Evolutionary conservation across 2,797 vertebrate genomes (phyloP), one percentile per base, ranked within the genome.

Genomic region (Malacoctenus gilli): DNA sequence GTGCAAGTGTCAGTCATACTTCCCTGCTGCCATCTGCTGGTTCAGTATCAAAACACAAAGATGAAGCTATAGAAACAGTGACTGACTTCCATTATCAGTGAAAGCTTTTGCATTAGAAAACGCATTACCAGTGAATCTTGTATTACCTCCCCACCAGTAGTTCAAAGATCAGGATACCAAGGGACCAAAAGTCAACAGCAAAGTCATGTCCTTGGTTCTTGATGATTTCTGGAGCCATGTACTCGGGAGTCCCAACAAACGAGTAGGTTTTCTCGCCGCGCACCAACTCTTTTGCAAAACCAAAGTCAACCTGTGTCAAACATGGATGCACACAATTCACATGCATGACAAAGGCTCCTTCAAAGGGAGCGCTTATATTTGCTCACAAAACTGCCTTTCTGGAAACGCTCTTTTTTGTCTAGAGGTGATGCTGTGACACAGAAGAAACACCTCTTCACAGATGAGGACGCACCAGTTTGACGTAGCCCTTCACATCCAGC

Each of bases 131-230:
- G n/a, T n/a, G n/a, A n/a, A n/a, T n/a, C n/a, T n/a, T n/a, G 3
- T 8, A 0, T 56, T 79, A 93, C 91, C 91, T 92, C 77, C 94
- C 94, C 0, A 80, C 91, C 50, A 95, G 81, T 8, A 94, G 88
- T 72, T 95, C 93, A 10, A 76, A 95, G 54, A 93, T 69, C 32
- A 95, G 83, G 54, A 94, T 46, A 0, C 93, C 93, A 8, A 95
- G 88, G 18, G 92, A 94, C 94, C 94, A 94, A 68, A 94, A 94
- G 68, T 94, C 92, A 0, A 93, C 90, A 0, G 92, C 88, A 31
- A 92, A 93, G 77, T 94, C 93, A 1, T 94, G 93, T 5, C 94
- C 94, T 57, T 95, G 92, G 37, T 94, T 94, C 69, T 93, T 86
- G 59, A 95, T 91, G 74, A 95, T 92, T 87, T 95, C 93, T 0